A percentile compares a stretch with the other conserved stretches of the same genome.
Evolutionary conservation across 1,140 invertebrate species (phyloP).

Genomic region (Holcopasites calliopsidis): DNA sequence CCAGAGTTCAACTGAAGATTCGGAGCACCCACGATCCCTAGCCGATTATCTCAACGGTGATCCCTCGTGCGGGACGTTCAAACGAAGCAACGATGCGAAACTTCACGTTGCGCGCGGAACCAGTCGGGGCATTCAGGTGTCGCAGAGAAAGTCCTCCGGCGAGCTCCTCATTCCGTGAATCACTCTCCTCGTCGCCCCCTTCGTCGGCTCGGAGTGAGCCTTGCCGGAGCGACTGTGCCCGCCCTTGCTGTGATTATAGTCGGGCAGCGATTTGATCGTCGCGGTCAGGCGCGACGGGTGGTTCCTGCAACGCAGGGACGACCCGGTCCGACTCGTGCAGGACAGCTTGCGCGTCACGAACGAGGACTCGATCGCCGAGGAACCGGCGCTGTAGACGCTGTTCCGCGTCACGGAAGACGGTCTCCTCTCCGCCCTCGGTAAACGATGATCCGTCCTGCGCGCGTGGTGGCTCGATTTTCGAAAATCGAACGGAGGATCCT

Average conservation of each 20-base stretch:
- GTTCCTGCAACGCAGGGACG: not conserved
- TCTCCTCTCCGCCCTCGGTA: not conserved
- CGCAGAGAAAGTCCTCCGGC: conserved; percentile 61
- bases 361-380: not conserved
- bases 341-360: not conserved
- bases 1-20: not conserved
- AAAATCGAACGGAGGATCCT: conserved; percentile 6
- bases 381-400: not conserved
- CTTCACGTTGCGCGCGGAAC: not conserved
- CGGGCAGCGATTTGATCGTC: not conserved
- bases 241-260: not conserved
- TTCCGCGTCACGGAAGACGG: not conserved
- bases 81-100: too few species aligned
- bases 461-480: not conserved
- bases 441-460: not conserved
- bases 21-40: not conserved
- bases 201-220: not conserved
- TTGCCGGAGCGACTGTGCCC: not conserved
- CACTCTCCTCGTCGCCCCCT: conserved; percentile 1
- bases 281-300: not conserved
- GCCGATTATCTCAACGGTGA: not conserved
- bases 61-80: not conserved
- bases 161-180: conserved; percentile 56
- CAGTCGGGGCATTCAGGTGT: conserved; percentile 47
- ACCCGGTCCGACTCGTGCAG: not conserved